Conservation (phyloP, 1,140 invertebrate genomes). For the Orius insidiosus region DNA sequence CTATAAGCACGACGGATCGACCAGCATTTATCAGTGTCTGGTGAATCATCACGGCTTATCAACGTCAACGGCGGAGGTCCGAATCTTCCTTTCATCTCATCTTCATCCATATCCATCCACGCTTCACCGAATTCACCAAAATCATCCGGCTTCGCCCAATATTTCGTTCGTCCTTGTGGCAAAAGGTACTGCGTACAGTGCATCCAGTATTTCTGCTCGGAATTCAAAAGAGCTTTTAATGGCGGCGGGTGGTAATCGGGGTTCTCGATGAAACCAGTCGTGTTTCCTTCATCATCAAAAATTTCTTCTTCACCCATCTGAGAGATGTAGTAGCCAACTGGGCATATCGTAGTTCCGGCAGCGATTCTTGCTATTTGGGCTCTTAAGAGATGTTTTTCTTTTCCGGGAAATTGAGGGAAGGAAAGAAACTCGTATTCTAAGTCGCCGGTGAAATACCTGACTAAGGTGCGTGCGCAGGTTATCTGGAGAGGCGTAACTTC, state of each 20-base stretch:
- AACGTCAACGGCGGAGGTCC: constrained; percentile 50
- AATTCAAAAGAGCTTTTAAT: constrained; percentile 35
- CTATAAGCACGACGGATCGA: constrained; percentile 34
- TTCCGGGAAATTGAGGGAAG: constrained; percentile 4
- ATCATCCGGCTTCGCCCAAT: constrained; percentile 24
- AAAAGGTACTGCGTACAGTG: constrained; percentile 61
- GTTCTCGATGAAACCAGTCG: constrained; percentile 5
- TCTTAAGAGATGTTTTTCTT: constrained; percentile 2
- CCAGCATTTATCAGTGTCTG: constrained; percentile 46
- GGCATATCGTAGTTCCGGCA: constrained; percentile 3
- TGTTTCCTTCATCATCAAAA: constrained; percentile 2
- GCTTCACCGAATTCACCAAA: constrained; percentile 22
- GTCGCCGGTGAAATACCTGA: constrained; percentile 3
- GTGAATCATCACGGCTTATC: constrained; percentile 36
- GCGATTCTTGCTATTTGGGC: constrained; percentile 6
- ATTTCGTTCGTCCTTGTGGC: constrained; percentile 44
- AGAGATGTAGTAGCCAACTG: constrained; percentile 28
- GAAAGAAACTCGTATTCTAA: background rate
- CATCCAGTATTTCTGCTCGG: constrained; percentile 54
- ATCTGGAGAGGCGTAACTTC: constrained; percentile 37
- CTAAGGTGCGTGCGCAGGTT: background rate
- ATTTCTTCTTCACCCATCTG: constrained; percentile 32
- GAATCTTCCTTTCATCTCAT: constrained; percentile 36
- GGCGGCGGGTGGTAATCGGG: constrained; percentile 28
- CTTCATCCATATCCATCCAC: constrained; percentile 30